Percentiles rank a stretch among this genome's conserved stretches.
Conservation (phyloP, 2,113 vertebrate species). For the Nesogale talazaci region DNA sequence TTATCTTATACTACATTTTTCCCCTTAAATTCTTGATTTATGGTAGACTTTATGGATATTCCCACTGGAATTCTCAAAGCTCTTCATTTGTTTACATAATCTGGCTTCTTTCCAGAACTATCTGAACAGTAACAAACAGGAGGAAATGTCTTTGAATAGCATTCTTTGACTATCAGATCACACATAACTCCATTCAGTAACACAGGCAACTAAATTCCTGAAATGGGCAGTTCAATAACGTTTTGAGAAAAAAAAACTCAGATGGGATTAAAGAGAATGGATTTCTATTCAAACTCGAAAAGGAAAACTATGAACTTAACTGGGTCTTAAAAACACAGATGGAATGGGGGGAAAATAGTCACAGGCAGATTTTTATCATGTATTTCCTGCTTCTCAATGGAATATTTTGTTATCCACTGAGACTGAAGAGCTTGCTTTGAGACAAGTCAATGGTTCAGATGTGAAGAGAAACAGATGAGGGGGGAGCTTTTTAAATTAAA, state of each 20-base stretch:
- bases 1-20: conserved; percentile 41
- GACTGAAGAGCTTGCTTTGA: conserved; percentile 56
- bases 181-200: conserved; percentile 72
- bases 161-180: conserved; percentile 77
- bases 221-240: conserved; percentile 65
- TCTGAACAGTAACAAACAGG: conserved; percentile 75
- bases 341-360: conserved; percentile 54
- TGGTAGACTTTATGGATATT: conserved; percentile 46
- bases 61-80: conserved; percentile 59
- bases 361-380: conserved; percentile 72
- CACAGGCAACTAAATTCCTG: conserved; percentile 75
- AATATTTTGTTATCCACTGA: conserved; percentile 67
- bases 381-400: conserved; percentile 68
- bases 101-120: conserved; percentile 76
- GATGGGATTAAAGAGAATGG: conserved; percentile 75
- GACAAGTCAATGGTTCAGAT: conserved; percentile 57
- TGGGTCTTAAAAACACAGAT: conserved; percentile 73
- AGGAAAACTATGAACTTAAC: conserved; percentile 68
- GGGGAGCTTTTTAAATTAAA: too few relatives aligned
- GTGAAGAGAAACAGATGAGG: conserved; percentile 21
- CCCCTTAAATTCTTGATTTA: conserved; percentile 53
- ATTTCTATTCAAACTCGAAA: conserved; percentile 66
- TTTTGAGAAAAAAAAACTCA: conserved; percentile 57
- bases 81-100: conserved; percentile 74
- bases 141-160: conserved; percentile 82